phyloP scores from a whole-genome alignment of 2,797 vertebrate genomes.

The Babyrousa celebensis region DNA sequence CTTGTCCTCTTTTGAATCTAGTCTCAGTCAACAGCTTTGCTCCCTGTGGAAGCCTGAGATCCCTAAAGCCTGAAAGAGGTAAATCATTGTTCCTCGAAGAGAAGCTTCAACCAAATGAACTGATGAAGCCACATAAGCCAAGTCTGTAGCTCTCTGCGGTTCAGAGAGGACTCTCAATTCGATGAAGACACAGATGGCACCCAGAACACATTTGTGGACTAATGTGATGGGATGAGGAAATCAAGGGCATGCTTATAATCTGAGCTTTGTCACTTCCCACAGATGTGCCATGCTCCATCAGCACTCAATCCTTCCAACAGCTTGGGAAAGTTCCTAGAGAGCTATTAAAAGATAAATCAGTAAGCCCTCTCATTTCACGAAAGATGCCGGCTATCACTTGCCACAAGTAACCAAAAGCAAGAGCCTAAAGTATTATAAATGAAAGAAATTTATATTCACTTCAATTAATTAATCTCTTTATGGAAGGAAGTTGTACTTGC shows the following conservation, averaged over 20 bases:
- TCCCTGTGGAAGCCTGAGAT: background rate
- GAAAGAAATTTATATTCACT: background rate
- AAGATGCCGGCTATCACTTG: background rate
- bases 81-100: background rate
- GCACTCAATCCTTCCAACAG: background rate
- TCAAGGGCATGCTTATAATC: background rate
- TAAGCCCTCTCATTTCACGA: background rate
- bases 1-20: background rate
- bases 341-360: background rate
- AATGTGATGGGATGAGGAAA: background rate
- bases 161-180: background rate
- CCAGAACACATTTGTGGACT: background rate
- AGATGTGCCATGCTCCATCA: background rate
- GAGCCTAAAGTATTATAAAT: background rate
- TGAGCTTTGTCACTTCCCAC: background rate
- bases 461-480: background rate
- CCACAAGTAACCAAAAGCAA: constrained; percentile 16
- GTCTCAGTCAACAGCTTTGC: background rate
- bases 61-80: background rate
- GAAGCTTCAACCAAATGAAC: background rate
- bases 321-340: background rate
- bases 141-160: background rate
- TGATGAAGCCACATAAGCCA: background rate
- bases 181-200: background rate
- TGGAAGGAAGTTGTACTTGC: background rate